phyloP scores from a whole-genome alignment of 2,888 invertebrate species.

The Bimastos eiseni region DNA sequence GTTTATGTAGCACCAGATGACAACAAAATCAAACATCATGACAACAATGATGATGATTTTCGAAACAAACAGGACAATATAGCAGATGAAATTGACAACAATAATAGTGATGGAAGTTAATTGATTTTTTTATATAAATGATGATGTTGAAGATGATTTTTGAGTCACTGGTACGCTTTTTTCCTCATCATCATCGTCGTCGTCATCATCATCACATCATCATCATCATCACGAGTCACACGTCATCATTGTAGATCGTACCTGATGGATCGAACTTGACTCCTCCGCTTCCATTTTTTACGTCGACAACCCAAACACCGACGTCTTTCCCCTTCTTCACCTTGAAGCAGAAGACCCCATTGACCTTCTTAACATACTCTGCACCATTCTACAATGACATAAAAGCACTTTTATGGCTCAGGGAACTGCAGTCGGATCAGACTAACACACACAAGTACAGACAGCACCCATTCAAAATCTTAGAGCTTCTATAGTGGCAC shows the following conservation, averaged over 20 bases:
- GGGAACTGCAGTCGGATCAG: no score
- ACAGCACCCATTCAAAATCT: not conserved
- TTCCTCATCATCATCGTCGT: no score
- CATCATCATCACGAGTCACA: no score
- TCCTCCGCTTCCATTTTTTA: slow-evolving; percentile 84
- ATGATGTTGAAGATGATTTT: no score
- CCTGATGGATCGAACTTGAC: slow-evolving; percentile 77
- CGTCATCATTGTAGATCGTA: slow-evolving; percentile 44
- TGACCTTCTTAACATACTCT: slow-evolving; percentile 59
- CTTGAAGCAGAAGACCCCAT: slow-evolving; percentile 87
- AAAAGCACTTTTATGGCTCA: not conserved
- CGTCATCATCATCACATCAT: no score
- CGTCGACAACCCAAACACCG: slow-evolving; percentile 89
- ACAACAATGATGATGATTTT: not conserved
- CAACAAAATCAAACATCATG: not conserved
- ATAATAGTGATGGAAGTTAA: no score
- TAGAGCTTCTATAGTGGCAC: no score
- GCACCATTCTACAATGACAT: slow-evolving; percentile 54
- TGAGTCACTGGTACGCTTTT: no score
- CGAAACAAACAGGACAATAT: not conserved
- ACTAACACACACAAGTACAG: not conserved
- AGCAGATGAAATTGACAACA: not conserved
- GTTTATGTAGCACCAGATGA: not conserved
- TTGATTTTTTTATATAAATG: no score
- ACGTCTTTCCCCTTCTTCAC: slow-evolving; percentile 78